Conservation (phyloP, 2,888 invertebrate species). For the Ophion ellenae region DNA sequence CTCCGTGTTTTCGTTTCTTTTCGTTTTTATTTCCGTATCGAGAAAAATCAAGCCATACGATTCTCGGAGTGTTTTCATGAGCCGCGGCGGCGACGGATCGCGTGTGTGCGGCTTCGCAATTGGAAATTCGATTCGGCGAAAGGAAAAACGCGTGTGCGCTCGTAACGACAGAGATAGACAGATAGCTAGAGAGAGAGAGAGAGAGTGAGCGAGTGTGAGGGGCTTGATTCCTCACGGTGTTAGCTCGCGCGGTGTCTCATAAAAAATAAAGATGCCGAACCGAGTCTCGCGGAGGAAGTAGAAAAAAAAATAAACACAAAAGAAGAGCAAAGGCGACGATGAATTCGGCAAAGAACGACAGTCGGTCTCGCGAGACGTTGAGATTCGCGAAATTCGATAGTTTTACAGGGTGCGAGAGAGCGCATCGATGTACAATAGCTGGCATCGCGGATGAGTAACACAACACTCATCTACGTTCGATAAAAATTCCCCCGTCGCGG, state of each 20-base stretch:
- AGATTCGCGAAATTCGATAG: background rate
- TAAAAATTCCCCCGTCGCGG: background rate
- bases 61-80: conserved; percentile 44
- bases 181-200: background rate
- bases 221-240: background rate
- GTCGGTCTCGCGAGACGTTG: background rate
- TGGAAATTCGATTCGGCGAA: conserved; percentile 38
- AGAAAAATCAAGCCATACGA: conserved; percentile 3
- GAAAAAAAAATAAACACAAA: conserved; percentile 8
- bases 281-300: background rate
- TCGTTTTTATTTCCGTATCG: background rate
- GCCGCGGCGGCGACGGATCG: conserved; percentile 11
- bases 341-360: background rate
- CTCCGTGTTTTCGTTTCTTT: background rate
- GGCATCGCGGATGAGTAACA: conserved; percentile 11
- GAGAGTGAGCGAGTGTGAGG: background rate
- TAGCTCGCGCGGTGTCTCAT: background rate
- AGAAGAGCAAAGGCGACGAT: background rate
- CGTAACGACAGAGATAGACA: background rate
- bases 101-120: conserved; percentile 27
- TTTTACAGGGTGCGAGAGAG: conserved; percentile 7
- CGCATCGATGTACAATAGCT: background rate
- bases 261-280: conserved; percentile 1
- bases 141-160: conserved; percentile 34
- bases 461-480: conserved; percentile 16